Base-by-base conservation (phyloP, 2,888 invertebrate genomes). In the Amblyteles armatorius region DNA sequence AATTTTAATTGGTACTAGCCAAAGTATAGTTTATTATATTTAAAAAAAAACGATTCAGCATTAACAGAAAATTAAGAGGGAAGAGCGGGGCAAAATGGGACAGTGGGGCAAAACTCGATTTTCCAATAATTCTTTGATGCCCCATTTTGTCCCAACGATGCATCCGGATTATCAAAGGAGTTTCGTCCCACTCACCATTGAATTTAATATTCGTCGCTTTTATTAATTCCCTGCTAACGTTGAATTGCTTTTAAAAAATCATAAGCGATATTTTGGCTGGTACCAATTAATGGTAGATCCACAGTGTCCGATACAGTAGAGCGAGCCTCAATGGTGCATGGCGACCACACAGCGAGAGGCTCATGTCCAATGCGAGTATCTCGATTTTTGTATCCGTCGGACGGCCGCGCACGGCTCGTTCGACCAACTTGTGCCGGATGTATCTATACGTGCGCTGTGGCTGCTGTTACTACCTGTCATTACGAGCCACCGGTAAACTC, bases 391-490 rank as follows among this genome's bases (percentile, higher is more conserved):
- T 79, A 85, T 82, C 79, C 79, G 79, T 71, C 82, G 82, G 79
- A 76, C 78, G 73, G 78, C 71, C 69, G 63, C 63, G 52, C 48
- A 60, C 74, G 68, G 76, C 63, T 71, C 69, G 52, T 50, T 55
- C 79, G 76, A 76, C 82, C 74, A 76, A 79, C 82, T 74, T 77
- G 85, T 68, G 79, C 85, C 85, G 85, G 85, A 85, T 85, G 85
- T 79, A 77, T 85, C 76, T 85, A 85, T 85, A 82, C 79, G 76
- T 79, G 79, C 78, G 74, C 78, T 79, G 79, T 65, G 71, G 84
- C 82, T 67, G 79, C 82, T 79, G 69, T 68, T 82, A 79, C 85
- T 82, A 85, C 85, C 85, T 85, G 85, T 85, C 85, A 85, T 85
- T 85, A 85, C 85, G 71, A 60, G 69, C 74, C 69, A 85, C 85